phyloP scores from a whole-genome alignment of 2,797 vertebrate genomes.

The Rhinichthys osculus region DNA sequence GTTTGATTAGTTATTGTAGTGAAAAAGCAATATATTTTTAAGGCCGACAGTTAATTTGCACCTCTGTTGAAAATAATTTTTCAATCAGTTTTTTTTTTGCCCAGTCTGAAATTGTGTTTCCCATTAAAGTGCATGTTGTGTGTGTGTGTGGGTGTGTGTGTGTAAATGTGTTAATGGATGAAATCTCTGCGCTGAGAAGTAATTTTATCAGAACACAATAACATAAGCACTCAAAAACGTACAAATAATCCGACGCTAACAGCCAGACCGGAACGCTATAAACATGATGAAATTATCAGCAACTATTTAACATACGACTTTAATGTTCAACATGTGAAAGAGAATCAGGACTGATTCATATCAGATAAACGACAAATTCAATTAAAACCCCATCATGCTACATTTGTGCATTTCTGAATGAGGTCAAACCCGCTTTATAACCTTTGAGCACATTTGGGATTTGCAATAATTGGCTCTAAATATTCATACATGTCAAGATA shows the following conservation, averaged over 20 bases:
- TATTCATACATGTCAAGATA: not conserved
- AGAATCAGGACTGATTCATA: not conserved
- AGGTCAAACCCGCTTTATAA: not conserved
- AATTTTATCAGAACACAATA: conserved; percentile 29
- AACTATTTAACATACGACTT: not conserved
- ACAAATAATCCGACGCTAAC: conserved; percentile 63
- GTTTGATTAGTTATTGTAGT: conserved; percentile 42
- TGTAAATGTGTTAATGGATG: conserved; percentile 20
- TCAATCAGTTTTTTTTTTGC: conserved; percentile 23
- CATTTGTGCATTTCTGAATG: not conserved
- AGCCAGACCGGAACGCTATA: conserved; percentile 48
- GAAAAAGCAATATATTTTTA: conserved; percentile 36
- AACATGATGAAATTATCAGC: conserved; percentile 1
- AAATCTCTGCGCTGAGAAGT: not conserved
- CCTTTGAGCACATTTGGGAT: not conserved
- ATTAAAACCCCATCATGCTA: not conserved
- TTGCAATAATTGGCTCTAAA: not conserved
- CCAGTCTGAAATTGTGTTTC: not conserved
- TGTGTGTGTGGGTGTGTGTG: not conserved
- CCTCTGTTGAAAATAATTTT: conserved; percentile 29
- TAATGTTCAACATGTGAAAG: not conserved
- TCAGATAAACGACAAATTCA: not conserved
- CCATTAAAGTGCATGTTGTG: conserved; percentile 10
- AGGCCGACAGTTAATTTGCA: conserved; percentile 35
- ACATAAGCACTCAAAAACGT: conserved; percentile 47